Base-by-base conservation (phyloP, 2,797 vertebrate species). In the Ambastaia sidthimunki region DNA sequence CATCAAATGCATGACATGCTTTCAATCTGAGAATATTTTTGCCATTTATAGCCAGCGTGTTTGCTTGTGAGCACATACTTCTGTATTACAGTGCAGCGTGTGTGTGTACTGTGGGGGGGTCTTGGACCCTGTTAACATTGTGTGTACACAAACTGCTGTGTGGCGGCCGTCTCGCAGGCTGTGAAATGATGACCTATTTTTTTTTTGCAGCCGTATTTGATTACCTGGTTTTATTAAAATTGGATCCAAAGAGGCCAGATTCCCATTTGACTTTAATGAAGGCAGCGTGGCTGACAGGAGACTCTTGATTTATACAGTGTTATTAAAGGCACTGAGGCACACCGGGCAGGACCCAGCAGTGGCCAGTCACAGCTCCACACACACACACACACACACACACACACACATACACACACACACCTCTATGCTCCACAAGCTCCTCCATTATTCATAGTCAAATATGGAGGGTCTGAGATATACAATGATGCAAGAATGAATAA, bases 391-490 rank as follows among this genome's bases (percentile, higher is more conserved):
- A 62, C 66, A 57, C 73, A 47, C 60, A 57, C 74, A 67, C 72
- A 80, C 68, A 88, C 91, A 91, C 28, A 28, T 4, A 28, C 28
- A 28, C 28, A 28, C 28, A 28, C 28, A 28, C 28, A 88, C 88
- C 89, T 91, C 90, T 92, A 73, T 82, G 88, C 88, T 93, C 90
- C 93, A 92, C 93, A 91, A 92, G 88, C 91, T 92, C 89, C 82
- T 94, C 91, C 92, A 94, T 94, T 94, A 94, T 94, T 94, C 92
- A 94, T 94, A 91, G 91, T 93, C 91, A 93, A 93, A 94, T 92
- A 94, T 84, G 81, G 78, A 83, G 59, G 69, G 63, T 72, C 83
- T 71, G 37, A 81, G 72, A 83, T 69, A 80, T 73, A 93, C 88
- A 91, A 85, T 89, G 89, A 93, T 93, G 91, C 91, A 91, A 92